Percentiles rank a stretch among this genome's conserved stretches.
Conservation (phyloP, 2,113 vertebrate species). For the Ramphastos sulfuratus region DNA sequence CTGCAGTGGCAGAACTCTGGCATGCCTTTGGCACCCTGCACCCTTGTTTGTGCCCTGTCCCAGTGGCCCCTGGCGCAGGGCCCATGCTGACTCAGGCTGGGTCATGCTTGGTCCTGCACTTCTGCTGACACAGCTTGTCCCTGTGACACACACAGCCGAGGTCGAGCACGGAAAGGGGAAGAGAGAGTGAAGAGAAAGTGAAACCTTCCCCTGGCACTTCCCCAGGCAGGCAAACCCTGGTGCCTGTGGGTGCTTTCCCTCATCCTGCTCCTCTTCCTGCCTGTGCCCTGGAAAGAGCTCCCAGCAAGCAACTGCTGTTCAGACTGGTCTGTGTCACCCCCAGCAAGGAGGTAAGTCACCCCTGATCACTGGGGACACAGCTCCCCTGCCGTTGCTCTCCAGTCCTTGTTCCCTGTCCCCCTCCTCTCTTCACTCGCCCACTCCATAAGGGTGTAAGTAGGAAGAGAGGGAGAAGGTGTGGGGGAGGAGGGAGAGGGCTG, state of each 20-base stretch:
- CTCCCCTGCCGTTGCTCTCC: neutral
- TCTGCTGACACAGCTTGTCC: neutral
- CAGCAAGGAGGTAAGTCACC: constrained; percentile 34
- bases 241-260: neutral
- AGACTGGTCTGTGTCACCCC: neutral
- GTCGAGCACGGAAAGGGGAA: rapidly evolving
- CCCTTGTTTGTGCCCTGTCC: neutral
- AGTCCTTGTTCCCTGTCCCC: neutral
- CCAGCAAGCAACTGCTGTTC: neutral
- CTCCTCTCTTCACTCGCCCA: neutral
- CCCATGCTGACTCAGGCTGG: neutral
- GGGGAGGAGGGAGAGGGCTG: rapidly evolving
- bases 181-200: neutral
- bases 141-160: neutral
- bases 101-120: neutral
- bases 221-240: too few species aligned
- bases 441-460: neutral
- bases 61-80: rapidly evolving
- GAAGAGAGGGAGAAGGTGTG: neutral
- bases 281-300: neutral
- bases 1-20: neutral
- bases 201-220: neutral
- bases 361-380: neutral
- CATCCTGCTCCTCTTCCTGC: neutral
- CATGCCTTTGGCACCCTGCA: neutral